A percentile compares a stretch with the other conserved stretches of the same genome.
Conservation (phyloP, 1,140 invertebrate species). For the Neotoxoptera formosana region DNA sequence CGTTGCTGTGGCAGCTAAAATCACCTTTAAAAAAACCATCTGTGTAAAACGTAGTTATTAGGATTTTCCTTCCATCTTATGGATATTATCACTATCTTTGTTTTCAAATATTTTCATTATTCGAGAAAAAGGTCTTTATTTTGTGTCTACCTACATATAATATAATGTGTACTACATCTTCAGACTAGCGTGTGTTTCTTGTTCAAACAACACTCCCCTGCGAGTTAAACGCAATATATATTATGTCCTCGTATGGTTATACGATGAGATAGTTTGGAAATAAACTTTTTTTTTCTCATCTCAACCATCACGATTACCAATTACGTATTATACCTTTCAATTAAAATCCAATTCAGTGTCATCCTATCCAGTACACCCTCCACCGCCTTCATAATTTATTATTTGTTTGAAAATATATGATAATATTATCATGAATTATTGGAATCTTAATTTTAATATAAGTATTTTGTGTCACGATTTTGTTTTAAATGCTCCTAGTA, state of each 20-base stretch:
- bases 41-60: background rate
- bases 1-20: background rate
- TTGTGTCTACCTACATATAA: background rate
- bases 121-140: background rate
- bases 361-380: too few species aligned
- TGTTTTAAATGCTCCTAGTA: too few species aligned
- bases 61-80: background rate
- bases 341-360: background rate
- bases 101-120: background rate
- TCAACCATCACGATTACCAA: background rate
- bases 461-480: background rate
- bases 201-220: background rate
- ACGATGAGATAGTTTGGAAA: background rate
- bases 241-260: background rate
- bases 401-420: background rate
- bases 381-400: background rate
- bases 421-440: background rate
- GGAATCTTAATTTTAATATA: too few species aligned
- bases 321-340: background rate
- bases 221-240: background rate
- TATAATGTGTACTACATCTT: background rate
- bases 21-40: background rate
- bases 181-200: background rate
- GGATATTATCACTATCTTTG: background rate
- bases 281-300: background rate